Conservation (phyloP, 2,113 vertebrate genomes). For the Mirza zaza region DNA sequence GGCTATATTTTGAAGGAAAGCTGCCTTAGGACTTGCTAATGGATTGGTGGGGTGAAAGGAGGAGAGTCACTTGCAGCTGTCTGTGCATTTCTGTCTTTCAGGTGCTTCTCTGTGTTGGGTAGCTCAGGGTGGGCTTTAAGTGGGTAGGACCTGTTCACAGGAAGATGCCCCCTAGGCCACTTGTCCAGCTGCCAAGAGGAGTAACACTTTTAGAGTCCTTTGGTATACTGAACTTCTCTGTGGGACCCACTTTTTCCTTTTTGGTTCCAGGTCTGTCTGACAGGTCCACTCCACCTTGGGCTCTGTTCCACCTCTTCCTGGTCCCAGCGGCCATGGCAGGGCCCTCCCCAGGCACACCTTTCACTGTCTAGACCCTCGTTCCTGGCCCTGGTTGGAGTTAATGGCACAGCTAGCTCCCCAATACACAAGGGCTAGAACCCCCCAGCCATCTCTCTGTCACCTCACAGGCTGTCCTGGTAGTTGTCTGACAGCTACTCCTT, state of each 20-base stretch:
- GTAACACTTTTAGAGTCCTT: not conserved
- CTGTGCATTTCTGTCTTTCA: not conserved
- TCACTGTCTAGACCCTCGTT: not conserved
- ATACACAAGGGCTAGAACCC: not conserved
- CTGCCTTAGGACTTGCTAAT: not conserved
- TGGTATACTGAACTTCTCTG: not conserved
- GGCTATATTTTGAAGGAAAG: not conserved
- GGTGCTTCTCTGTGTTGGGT: not conserved
- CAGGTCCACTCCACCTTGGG: not conserved
- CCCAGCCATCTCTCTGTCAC: not conserved
- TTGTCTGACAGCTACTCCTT: not conserved
- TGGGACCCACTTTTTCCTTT: not conserved
- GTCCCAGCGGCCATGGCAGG: not conserved
- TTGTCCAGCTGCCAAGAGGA: not conserved
- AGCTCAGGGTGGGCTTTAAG: not conserved
- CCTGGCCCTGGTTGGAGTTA: not conserved
- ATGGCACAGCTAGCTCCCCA: not conserved
- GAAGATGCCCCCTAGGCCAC: not conserved
- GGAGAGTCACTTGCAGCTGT: not conserved
- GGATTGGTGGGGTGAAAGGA: not conserved
- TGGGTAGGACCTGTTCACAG: not conserved
- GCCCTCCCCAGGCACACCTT: not conserved
- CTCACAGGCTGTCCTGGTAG: accelerated
- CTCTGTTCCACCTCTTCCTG: not conserved
- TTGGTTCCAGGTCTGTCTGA: not conserved